Percentiles rank a stretch among this genome's conserved stretches.
Evolutionary conservation across 2,113 vertebrate species (phyloP).

Genomic region (Casuarius casuarius): DNA sequence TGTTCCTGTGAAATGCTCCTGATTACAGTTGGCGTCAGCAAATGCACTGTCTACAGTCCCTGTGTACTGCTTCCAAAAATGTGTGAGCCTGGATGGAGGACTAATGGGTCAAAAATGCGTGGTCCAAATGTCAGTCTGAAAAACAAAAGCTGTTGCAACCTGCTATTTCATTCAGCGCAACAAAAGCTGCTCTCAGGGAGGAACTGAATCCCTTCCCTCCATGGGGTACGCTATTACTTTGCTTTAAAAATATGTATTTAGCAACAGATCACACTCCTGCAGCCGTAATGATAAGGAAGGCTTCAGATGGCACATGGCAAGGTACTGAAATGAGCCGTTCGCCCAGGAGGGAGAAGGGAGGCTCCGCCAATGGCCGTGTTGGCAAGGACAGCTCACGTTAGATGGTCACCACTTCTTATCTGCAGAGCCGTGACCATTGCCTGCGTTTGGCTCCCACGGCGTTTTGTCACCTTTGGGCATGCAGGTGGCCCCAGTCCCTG

Average conservation of each 20-base stretch:
- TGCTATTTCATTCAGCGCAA: not conserved
- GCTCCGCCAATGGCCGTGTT: not conserved
- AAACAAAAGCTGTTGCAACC: not conserved
- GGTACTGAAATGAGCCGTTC: not conserved
- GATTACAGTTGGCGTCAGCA: not conserved
- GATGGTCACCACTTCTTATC: not conserved
- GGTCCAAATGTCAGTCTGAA: not conserved
- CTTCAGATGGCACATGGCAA: fast-evolving
- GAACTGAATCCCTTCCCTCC: not conserved
- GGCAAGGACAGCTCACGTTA: not conserved
- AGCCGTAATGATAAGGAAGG: not conserved
- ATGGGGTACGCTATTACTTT: not conserved
- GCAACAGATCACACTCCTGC: not conserved
- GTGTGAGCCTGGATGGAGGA: not conserved
- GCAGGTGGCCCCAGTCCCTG: not conserved
- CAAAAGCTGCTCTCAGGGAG: not conserved
- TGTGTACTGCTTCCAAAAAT: slow-evolving; percentile 9
- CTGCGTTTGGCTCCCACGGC: not conserved
- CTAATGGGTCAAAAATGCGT: not conserved
- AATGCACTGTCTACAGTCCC: not conserved
- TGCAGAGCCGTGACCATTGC: not conserved
- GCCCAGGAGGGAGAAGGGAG: too few species aligned
- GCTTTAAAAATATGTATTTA: not conserved
- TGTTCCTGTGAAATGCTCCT: not conserved
- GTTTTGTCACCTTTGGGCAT: not conserved